Evolutionary conservation across 2,888 invertebrate genomes (phyloP).

Genomic region (Julus scanicus): DNA sequence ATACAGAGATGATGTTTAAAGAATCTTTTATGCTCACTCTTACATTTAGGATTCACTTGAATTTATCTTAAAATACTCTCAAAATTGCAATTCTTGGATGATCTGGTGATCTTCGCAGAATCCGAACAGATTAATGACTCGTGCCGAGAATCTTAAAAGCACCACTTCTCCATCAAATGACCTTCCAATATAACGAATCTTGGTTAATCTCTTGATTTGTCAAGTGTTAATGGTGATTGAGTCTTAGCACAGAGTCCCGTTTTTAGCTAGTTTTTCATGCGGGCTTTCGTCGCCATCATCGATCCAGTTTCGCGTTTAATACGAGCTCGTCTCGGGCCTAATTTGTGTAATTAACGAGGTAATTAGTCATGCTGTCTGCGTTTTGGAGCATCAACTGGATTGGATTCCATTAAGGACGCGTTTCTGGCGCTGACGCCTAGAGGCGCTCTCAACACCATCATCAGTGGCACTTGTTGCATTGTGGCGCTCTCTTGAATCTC

Average conservation of each 20-base stretch:
- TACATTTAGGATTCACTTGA: no score
- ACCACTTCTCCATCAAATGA: no score
- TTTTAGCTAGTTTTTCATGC: not conserved
- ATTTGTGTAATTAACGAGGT: slow-evolving; percentile 13
- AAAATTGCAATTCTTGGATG: no score
- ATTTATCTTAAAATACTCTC: no score
- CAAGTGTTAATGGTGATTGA: not conserved
- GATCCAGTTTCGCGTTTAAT: not conserved
- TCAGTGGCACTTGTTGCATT: no score
- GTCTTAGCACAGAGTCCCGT: slow-evolving; percentile 4
- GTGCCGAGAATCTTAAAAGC: not conserved
- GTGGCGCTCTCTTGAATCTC: no score
- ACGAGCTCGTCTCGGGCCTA: not conserved
- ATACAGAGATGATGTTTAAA: no score
- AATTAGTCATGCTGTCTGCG: slow-evolving; percentile 1
- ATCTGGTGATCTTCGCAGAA: no score
- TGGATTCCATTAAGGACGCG: not conserved
- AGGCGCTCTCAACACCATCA: no score
- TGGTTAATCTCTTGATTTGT: not conserved
- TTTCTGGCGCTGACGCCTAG: no score
- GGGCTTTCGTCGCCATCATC: not conserved
- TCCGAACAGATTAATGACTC: not conserved
- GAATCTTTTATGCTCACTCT: no score
- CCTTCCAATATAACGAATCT: no score
- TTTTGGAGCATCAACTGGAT: not conserved